Percentiles rank a stretch among this genome's conserved stretches.
These are phyloP conservation scores for Upupa epops DNA, from an alignment of 2,113 vertebrate species.

Conservation along the genomic window DNA sequence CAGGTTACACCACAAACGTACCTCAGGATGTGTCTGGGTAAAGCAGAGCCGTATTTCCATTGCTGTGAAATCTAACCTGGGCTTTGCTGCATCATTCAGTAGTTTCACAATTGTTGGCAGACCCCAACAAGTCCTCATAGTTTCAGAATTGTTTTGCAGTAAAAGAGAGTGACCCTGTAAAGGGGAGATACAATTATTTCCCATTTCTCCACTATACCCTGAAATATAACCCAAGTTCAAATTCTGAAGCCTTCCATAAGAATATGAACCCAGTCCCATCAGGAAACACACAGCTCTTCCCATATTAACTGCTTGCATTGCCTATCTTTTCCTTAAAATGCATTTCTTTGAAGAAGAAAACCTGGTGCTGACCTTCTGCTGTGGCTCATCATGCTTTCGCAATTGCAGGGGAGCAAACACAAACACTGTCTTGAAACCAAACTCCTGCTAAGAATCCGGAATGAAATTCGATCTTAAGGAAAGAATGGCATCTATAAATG, in stretches of 20 bases:
- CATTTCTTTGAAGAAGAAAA: neutral
- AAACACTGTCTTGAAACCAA: neutral
- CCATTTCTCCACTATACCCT: neutral
- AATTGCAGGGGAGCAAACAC: neutral
- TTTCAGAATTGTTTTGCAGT: neutral
- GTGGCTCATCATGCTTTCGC: neutral
- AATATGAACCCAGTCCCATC: fast-evolving
- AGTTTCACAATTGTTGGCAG: neutral
- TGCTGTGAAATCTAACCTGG: neutral
- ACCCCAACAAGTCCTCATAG: fast-evolving
- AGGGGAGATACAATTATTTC: neutral
- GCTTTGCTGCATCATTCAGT: neutral
- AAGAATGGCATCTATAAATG: neutral
- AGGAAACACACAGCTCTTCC: neutral
- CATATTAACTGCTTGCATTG: neutral
- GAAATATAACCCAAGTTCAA: neutral
- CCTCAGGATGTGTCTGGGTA: neutral
- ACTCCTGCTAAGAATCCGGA: neutral
- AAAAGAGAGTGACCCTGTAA: neutral
- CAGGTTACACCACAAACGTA: neutral
- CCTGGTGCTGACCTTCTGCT: neutral
- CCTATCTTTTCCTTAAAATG: neutral
- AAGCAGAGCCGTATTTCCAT: neutral
- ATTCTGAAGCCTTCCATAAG: neutral
- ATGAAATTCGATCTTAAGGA: neutral